A percentile compares a stretch with the other conserved stretches of the same genome.
Evolutionary conservation across 2,888 invertebrate species (phyloP).

Genomic region (Scelioninae gen. 2): DNA sequence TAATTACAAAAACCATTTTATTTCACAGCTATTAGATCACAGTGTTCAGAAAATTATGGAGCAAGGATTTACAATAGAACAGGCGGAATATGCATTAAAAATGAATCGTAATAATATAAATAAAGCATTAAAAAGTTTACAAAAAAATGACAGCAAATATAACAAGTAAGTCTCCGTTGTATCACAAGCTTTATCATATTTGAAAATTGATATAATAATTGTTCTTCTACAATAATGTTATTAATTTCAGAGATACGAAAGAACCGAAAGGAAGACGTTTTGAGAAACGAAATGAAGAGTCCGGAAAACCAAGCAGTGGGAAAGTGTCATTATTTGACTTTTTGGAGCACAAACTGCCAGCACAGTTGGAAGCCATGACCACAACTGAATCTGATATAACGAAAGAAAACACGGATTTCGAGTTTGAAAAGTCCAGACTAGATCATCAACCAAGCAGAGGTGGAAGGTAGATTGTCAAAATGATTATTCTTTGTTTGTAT

Average conservation of each 20-base stretch:
- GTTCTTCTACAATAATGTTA: too few relatives aligned
- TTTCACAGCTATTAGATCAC: constrained; percentile 77
- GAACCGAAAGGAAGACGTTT: constrained; percentile 75
- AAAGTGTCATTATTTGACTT: constrained; percentile 89
- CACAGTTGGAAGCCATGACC: constrained; percentile 76
- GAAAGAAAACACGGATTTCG: constrained; percentile 64
- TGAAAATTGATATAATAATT: too few relatives aligned
- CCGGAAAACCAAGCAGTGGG: constrained; percentile 83
- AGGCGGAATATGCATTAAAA: constrained; percentile 84
- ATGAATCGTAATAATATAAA: constrained; percentile 85
- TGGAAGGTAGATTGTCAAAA: constrained; percentile 65
- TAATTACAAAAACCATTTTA: constrained; percentile 11
- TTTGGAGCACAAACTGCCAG: constrained; percentile 86
- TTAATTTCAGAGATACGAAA: constrained; percentile 73
- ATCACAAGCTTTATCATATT: too few relatives aligned
- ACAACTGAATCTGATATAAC: constrained; percentile 69
- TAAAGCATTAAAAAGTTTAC: constrained; percentile 82
- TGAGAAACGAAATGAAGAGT: constrained; percentile 77
- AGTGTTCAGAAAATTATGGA: constrained; percentile 88
- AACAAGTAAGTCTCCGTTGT: constrained; percentile 67
- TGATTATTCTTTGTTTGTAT: too few relatives aligned
- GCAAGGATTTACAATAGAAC: constrained; percentile 86
- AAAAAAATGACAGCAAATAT: constrained; percentile 74
- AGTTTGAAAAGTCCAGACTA: constrained; percentile 66
- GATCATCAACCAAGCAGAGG: constrained; percentile 66